These are phyloP conservation scores for Pseudochaenichthys georgianus DNA, from an alignment of 2,797 vertebrate species.

Conservation along the genomic window DNA sequence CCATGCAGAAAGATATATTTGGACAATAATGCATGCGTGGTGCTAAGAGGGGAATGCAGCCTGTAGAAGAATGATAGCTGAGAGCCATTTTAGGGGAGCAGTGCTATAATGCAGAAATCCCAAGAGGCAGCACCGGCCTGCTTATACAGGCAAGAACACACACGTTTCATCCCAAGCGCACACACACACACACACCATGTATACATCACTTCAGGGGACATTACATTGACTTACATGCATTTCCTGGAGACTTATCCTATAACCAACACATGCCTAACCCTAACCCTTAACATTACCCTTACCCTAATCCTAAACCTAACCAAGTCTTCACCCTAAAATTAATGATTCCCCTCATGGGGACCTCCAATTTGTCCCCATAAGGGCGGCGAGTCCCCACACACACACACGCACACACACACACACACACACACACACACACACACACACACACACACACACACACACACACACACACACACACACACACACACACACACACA, in stretches of 20 bases:
- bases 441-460: no score
- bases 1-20: constrained; percentile 41
- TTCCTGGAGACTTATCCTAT: no score
- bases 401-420: constrained; percentile 18
- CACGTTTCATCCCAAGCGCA: constrained; percentile 22
- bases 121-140: constrained; percentile 75
- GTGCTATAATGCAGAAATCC: constrained; percentile 64
- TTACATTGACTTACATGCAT: no score
- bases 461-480: constrained; percentile 3
- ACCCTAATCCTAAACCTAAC: no score
- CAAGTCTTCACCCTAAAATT: no score
- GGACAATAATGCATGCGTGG: constrained; percentile 33
- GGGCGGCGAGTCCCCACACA: no score
- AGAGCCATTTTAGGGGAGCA: constrained; percentile 47
- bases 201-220: no score
- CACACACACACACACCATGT: constrained; percentile 15
- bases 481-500: constrained; percentile 29
- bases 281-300: no score
- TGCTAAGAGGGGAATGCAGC: constrained; percentile 48
- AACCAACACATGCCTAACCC: no score
- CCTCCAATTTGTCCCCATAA: no score
- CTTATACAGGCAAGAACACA: constrained; percentile 60
- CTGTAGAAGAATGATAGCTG: constrained; percentile 57
- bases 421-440: no score
- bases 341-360: no score